A percentile compares a stretch with the other conserved stretches of the same genome.
phyloP scores from a whole-genome alignment of 2,888 invertebrate species.

The Zaprionus obscuricornis region DNA sequence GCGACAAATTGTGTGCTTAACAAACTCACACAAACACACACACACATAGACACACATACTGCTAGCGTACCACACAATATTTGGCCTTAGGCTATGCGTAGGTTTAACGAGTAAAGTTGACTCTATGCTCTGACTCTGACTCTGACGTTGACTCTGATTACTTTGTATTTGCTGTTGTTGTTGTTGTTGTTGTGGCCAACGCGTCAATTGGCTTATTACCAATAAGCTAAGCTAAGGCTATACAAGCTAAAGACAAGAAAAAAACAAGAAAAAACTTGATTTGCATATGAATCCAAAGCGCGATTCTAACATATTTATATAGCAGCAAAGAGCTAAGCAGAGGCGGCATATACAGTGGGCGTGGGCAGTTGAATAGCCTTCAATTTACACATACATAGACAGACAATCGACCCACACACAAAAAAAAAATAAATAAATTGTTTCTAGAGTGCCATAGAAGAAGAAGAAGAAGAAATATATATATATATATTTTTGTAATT shows the following conservation, averaged over 20 bases:
- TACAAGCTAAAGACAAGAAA: too few relatives aligned
- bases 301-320: conserved; percentile 73
- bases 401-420: conserved; percentile 32
- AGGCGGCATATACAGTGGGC: conserved; percentile 61
- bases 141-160: too few relatives aligned
- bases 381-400: conserved; percentile 34
- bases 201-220: conserved; percentile 77
- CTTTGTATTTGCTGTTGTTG: too few relatives aligned
- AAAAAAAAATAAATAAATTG: neutral
- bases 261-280: conserved; percentile 55
- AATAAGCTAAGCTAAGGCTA: conserved; percentile 47
- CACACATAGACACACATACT: conserved; percentile 20
- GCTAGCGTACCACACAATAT: conserved; percentile 55
- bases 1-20: conserved; percentile 50
- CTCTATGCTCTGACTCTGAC: conserved; percentile 56
- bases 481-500: conserved; percentile 56
- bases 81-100: conserved; percentile 72
- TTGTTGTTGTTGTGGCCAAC: conserved; percentile 74
- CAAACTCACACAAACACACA: conserved; percentile 18
- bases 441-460: too few relatives aligned
- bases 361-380: conserved; percentile 66
- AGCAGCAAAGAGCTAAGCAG: conserved; percentile 56
- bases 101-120: conserved; percentile 51
- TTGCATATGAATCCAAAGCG: conserved; percentile 66
- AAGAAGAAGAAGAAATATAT: too few relatives aligned